These are phyloP conservation scores for Opisthocomus hoazin DNA, from an alignment of 2,113 vertebrate genomes.

Conservation along the genomic window DNA sequence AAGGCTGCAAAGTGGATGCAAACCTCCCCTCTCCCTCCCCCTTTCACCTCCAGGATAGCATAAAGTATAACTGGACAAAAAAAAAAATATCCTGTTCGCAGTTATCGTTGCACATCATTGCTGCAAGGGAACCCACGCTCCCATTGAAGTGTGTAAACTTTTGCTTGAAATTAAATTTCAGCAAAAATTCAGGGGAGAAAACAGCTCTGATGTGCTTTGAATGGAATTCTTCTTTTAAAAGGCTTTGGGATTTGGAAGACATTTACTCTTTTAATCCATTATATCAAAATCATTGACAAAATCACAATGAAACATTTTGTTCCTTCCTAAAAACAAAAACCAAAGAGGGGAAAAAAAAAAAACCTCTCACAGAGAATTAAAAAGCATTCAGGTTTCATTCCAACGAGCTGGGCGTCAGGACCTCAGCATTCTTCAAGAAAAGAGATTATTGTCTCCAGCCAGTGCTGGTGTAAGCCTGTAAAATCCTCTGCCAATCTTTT, in stretches of 20 bases:
- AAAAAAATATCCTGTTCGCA: not conserved
- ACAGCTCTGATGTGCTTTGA: constrained; percentile 47
- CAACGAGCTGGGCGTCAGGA: constrained; percentile 54
- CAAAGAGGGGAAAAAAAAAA: constrained; percentile 33
- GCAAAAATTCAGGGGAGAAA: constrained; percentile 34
- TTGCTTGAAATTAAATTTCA: constrained; percentile 42
- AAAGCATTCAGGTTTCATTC: constrained; percentile 66
- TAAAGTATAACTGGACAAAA: not conserved
- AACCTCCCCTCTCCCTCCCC: not conserved
- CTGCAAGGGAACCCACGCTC: not conserved
- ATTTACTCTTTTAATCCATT: constrained; percentile 65
- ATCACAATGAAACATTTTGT: constrained; percentile 69
- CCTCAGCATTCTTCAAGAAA: constrained; percentile 49
- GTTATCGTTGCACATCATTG: not conserved
- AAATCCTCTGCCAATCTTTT: constrained; percentile 65
- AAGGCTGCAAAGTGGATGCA: constrained; percentile 27
- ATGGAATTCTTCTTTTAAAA: constrained; percentile 56
- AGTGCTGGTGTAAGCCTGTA: constrained; percentile 52
- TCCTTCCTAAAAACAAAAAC: constrained; percentile 61
- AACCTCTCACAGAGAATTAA: constrained; percentile 54
- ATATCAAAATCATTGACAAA: constrained; percentile 68
- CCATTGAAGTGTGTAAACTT: not conserved
- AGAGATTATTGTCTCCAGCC: constrained; percentile 61
- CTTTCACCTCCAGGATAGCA: not conserved
- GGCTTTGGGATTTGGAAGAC: constrained; percentile 57